Conservation (phyloP, 2,888 invertebrate genomes). For the Sisyra terminalis region DNA sequence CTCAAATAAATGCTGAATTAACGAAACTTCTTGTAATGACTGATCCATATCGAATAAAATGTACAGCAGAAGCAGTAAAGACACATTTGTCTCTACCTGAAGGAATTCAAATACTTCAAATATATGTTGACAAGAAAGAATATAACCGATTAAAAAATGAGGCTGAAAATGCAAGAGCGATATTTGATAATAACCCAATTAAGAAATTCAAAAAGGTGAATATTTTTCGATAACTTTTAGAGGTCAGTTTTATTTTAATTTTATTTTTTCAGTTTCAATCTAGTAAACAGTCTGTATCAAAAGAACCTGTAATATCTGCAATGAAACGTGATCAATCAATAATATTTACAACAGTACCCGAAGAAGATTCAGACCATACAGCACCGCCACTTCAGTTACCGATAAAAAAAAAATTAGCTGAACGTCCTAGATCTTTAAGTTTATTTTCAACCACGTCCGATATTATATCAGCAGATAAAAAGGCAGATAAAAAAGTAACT, state of each 20-base stretch:
- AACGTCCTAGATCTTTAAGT: conserved; percentile 25
- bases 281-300: conserved; percentile 16
- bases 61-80: conserved; percentile 52
- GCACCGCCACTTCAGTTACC: conserved; percentile 11
- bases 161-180: conserved; percentile 26
- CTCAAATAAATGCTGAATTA: conserved; percentile 55
- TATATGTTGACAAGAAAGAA: conserved; percentile 52
- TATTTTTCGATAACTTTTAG: neutral
- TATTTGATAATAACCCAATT: conserved; percentile 17
- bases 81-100: conserved; percentile 56
- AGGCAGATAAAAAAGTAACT: conserved; percentile 25
- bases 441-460: conserved; percentile 22
- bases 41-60: conserved; percentile 70
- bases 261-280: conserved; percentile 4
- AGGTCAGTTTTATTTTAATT: neutral
- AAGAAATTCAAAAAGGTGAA: conserved; percentile 15
- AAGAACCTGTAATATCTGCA: conserved; percentile 33
- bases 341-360: conserved; percentile 69
- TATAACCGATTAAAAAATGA: conserved; percentile 33
- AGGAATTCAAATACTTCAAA: conserved; percentile 63
- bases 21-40: conserved; percentile 68
- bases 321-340: conserved; percentile 67
- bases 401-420: conserved; percentile 13
- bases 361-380: conserved; percentile 38
- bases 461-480: conserved; percentile 14